phyloP scores from a whole-genome alignment of 2,113 vertebrate species.

The Pantherophis guttatus region DNA sequence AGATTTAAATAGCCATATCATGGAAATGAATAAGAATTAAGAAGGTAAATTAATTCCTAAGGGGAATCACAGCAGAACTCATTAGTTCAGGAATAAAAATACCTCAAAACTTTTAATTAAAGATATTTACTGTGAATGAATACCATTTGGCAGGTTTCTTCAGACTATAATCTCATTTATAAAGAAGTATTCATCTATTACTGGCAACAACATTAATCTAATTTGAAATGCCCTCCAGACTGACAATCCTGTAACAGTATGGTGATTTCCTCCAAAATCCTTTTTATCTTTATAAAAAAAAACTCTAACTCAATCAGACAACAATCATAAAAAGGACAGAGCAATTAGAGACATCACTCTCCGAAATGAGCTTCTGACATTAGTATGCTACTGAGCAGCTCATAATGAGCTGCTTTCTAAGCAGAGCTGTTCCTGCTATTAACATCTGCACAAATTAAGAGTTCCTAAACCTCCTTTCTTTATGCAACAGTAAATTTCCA shows the following conservation, averaged over 20 bases:
- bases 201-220: constrained; percentile 74
- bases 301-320: constrained; percentile 63
- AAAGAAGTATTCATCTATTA: constrained; percentile 68
- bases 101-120: constrained; percentile 83
- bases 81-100: constrained; percentile 74
- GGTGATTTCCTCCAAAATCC: constrained; percentile 56
- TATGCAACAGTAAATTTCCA: neutral
- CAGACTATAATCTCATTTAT: constrained; percentile 71
- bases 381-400: constrained; percentile 40
- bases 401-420: constrained; percentile 60
- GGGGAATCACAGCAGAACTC: constrained; percentile 77
- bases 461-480: neutral
- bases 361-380: constrained; percentile 47
- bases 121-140: constrained; percentile 79
- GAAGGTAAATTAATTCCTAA: constrained; percentile 77
- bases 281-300: constrained; percentile 72
- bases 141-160: constrained; percentile 73
- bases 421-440: constrained; percentile 21
- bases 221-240: constrained; percentile 69
- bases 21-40: constrained; percentile 72
- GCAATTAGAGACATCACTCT: constrained; percentile 68
- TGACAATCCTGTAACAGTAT: constrained; percentile 58
- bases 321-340: constrained; percentile 56
- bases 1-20: constrained; percentile 60
- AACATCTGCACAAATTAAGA: constrained; percentile 27